Conservation (phyloP, 2,113 vertebrate species). For the Aviceda subcristata region DNA sequence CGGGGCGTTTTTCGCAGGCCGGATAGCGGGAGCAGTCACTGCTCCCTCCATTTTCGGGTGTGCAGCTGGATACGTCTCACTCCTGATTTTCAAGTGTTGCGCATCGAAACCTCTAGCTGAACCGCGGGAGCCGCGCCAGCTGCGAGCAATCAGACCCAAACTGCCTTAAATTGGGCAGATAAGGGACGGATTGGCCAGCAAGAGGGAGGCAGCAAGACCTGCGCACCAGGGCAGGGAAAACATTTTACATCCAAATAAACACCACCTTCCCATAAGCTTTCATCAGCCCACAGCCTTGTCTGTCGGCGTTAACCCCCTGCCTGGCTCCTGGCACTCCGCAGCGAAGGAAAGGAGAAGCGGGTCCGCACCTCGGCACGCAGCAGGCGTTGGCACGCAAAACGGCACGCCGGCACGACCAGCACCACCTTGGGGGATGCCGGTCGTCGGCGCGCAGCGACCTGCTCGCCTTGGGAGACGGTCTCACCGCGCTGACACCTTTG, state of each 20-base stretch:
- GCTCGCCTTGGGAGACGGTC: neutral
- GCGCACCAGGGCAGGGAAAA: neutral
- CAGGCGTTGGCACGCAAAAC: neutral
- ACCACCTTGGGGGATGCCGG: neutral
- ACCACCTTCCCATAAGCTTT: neutral
- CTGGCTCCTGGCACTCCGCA: neutral
- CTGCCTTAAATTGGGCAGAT: neutral
- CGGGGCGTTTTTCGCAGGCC: accelerated
- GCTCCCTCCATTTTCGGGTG: accelerated
- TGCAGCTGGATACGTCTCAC: neutral
- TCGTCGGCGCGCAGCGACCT: accelerated
- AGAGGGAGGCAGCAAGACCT: neutral
- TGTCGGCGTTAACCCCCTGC: neutral
- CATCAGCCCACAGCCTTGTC: neutral
- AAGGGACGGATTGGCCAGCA: neutral
- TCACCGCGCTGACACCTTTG: neutral
- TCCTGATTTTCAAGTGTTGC: neutral
- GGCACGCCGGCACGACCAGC: accelerated
- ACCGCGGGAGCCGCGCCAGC: neutral
- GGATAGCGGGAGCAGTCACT: accelerated
- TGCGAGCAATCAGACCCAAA: neutral
- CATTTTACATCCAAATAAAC: slow-evolving; percentile 8
- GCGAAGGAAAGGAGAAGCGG: neutral
- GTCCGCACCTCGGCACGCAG: neutral
- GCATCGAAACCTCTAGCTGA: neutral